These are phyloP conservation scores for Macaria notata DNA, from an alignment of 2,888 invertebrate genomes.

Conservation along the genomic window DNA sequence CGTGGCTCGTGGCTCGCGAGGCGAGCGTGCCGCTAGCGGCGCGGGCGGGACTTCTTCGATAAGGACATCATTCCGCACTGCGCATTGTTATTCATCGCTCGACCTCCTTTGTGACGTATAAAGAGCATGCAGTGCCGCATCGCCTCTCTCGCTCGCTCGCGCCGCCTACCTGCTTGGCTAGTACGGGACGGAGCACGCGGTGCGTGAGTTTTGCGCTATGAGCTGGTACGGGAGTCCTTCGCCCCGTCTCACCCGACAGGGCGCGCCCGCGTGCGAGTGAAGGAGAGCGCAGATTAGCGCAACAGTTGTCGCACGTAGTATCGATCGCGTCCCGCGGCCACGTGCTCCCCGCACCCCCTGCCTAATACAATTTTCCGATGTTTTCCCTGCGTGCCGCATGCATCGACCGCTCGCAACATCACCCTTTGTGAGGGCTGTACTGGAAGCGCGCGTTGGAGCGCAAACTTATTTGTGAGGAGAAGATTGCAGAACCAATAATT, in stretches of 20 bases:
- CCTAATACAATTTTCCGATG: constrained; percentile 42
- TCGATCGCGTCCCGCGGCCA: constrained; percentile 65
- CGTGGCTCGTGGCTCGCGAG: not conserved
- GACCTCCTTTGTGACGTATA: constrained; percentile 78
- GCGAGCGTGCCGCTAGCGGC: constrained; percentile 26
- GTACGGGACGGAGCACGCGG: constrained; percentile 49
- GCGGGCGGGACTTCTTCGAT: constrained; percentile 47
- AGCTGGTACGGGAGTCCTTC: constrained; percentile 65
- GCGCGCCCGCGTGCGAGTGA: constrained; percentile 22
- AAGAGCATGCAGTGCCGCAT: constrained; percentile 76
- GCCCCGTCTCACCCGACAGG: constrained; percentile 42
- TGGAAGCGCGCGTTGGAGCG: constrained; percentile 33
- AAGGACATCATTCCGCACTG: constrained; percentile 79
- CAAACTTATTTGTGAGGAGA: constrained; percentile 19
- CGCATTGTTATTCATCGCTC: constrained; percentile 79
- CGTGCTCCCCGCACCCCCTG: constrained; percentile 59
- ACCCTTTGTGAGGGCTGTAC: constrained; percentile 17
- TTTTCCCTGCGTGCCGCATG: constrained; percentile 33
- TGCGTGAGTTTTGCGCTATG: constrained; percentile 77
- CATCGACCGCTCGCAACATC: constrained; percentile 35
- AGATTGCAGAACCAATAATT: constrained; percentile 44
- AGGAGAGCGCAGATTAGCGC: constrained; percentile 59
- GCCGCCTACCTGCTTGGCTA: constrained; percentile 13
- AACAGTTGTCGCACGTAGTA: constrained; percentile 77
- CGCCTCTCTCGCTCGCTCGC: constrained; percentile 50